Evolutionary conservation across 2,113 vertebrate species (phyloP).

Genomic region (Myxocyprinus asiaticus): DNA sequence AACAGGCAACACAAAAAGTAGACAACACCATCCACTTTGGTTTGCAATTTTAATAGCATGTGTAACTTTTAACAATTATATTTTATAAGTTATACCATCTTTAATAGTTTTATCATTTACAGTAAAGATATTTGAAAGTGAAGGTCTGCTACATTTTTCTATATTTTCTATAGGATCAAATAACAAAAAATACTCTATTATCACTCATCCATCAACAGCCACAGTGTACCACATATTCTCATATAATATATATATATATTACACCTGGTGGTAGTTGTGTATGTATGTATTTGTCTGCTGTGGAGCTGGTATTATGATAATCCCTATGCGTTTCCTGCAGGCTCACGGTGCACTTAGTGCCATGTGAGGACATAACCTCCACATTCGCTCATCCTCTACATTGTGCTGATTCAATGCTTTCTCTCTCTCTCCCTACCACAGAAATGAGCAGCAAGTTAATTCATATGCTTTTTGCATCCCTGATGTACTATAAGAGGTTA

Average conservation of each 20-base stretch:
- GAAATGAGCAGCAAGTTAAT: constrained; percentile 37
- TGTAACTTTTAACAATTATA: constrained; percentile 55
- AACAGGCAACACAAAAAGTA: constrained; percentile 64
- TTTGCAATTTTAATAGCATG: constrained; percentile 51
- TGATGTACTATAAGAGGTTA: constrained; percentile 47
- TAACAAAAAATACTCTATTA: constrained; percentile 52
- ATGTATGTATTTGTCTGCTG: constrained; percentile 45
- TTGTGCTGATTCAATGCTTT: constrained; percentile 37
- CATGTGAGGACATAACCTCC: constrained; percentile 11
- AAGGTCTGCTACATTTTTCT: constrained; percentile 61
- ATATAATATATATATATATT: constrained; percentile 68
- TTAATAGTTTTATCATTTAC: constrained; percentile 65
- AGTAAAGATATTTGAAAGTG: constrained; percentile 58
- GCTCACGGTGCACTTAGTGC: constrained; percentile 39
- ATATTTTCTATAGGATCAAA: constrained; percentile 59
- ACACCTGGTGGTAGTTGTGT: constrained; percentile 57
- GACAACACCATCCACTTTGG: constrained; percentile 57
- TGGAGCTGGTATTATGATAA: constrained; percentile 36
- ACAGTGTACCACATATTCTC: constrained; percentile 61
- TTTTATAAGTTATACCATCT: constrained; percentile 47
- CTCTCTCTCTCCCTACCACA: background rate
- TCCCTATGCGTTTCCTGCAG: constrained; percentile 37
- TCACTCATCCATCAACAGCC: constrained; percentile 62
- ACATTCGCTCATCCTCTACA: background rate
- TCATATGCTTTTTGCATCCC: constrained; percentile 38